Conservation (phyloP, 1,140 invertebrate genomes). For the Pseudomyrmex dendroicus region DNA sequence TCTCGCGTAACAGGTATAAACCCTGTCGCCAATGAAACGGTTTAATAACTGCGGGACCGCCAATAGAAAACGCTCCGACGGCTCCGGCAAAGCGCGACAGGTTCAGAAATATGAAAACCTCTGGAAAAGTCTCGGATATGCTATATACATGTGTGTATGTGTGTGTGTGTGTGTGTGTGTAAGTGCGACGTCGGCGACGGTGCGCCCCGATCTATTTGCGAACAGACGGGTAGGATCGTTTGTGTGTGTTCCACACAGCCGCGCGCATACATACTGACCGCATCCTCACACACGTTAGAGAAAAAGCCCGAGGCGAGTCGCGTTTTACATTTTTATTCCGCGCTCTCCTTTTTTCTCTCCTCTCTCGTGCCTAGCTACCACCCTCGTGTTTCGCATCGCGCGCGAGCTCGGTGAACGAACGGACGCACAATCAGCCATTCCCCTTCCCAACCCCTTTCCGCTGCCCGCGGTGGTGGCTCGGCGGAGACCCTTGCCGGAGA, state of each 20-base stretch:
- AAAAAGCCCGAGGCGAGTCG: conserved; percentile 71
- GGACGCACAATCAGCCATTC: conserved; percentile 66
- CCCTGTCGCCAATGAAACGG: conserved; percentile 43
- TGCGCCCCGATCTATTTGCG: conserved; percentile 6
- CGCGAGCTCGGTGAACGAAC: conserved; percentile 63
- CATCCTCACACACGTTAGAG: conserved; percentile 40
- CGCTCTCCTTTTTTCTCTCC: conserved; percentile 63
- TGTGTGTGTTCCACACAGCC: background rate
- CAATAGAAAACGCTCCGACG: conserved; percentile 41
- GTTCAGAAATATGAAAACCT: conserved; percentile 50
- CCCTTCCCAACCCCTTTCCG: conserved; percentile 21
- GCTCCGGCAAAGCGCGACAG: conserved; percentile 28
- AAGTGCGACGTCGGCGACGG: background rate
- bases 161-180: background rate
- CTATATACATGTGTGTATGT: conserved; percentile 10
- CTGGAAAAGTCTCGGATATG: conserved; percentile 28
- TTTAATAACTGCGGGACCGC: conserved; percentile 54
- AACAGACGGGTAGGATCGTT: conserved; percentile 1
- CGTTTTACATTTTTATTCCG: conserved; percentile 75
- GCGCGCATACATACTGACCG: conserved; percentile 39
- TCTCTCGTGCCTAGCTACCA: conserved; percentile 24
- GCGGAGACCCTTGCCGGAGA: conserved; percentile 44
- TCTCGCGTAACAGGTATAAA: conserved; percentile 43
- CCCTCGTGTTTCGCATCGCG: conserved; percentile 23
- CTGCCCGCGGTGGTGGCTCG: conserved; percentile 11